These are phyloP conservation scores for Carassius auratus DNA, from an alignment of 2,113 vertebrate genomes.

Conservation along the genomic window DNA sequence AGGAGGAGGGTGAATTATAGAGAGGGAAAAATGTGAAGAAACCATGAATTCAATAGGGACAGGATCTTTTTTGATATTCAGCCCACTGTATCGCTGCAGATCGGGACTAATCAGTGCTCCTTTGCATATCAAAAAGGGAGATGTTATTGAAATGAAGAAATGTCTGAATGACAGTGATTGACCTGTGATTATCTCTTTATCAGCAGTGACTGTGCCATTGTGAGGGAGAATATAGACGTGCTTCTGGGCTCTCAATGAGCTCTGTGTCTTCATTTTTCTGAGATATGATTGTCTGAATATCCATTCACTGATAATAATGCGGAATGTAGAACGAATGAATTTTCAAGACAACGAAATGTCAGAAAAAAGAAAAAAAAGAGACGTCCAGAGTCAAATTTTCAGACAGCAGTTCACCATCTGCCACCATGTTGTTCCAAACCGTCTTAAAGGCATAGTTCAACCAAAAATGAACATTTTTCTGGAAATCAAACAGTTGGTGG, in stretches of 20 bases:
- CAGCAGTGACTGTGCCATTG: slow-evolving; percentile 53
- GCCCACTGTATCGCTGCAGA: slow-evolving; percentile 46
- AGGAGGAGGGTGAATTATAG: background rate
- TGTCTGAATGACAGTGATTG: slow-evolving; percentile 61
- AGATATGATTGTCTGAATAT: slow-evolving; percentile 42
- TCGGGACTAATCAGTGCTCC: slow-evolving; percentile 53
- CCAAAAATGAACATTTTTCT: too few relatives aligned
- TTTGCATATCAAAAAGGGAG: slow-evolving; percentile 50
- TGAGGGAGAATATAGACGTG: slow-evolving; percentile 41
- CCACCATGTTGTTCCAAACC: background rate
- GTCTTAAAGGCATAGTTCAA: too few relatives aligned
- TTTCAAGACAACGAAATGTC: background rate
- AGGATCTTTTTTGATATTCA: slow-evolving; percentile 55
- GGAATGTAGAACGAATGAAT: slow-evolving; percentile 47
- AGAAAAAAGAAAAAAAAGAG: background rate
- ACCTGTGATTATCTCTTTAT: slow-evolving; percentile 61
- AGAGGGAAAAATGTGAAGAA: slow-evolving; percentile 17
- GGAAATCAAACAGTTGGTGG: too few relatives aligned
- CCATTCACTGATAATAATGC: slow-evolving; percentile 14
- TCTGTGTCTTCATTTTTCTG: slow-evolving; percentile 32
- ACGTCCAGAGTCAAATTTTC: background rate
- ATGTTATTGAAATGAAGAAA: slow-evolving; percentile 53
- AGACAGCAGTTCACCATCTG: too few relatives aligned
- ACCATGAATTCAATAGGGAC: slow-evolving; percentile 48
- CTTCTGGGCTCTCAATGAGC: slow-evolving; percentile 27